Evolutionary conservation across 2,797 vertebrate species (phyloP), one percentile per base, ranked within the genome.

Genomic region (Chelon labrosus): DNA sequence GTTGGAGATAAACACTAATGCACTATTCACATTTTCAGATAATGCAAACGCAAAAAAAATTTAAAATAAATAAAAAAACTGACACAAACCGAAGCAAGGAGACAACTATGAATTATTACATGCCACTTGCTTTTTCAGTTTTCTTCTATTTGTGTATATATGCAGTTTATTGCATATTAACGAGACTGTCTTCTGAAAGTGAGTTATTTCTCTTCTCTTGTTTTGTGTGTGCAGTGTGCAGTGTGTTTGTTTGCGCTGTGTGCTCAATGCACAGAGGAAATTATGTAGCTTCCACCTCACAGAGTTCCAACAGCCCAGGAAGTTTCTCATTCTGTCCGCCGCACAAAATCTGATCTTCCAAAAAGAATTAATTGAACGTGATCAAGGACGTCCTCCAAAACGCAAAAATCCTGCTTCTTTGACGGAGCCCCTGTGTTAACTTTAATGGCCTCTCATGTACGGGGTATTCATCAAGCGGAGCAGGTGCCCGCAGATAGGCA

Each of bases 391-490:
- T 69, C 65, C 38, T 61, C 57, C 50, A 39, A 55, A 49, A 56
- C 19, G 46, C 68, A 1, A 80, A 66, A 56, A 10, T 54, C 65
- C 55, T 42, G 73, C 65, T 65, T 70, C 70, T 77, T 72, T 67
- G 88, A 89, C 72, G 77, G 79, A 73, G 56, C 54, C 20, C 80
- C 88, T 83, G 73, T 77, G 35, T 61, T 65, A 37, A 65, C 80
- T 84, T 88, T 91, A 93, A 92, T 86, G 86, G 83, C 55, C 75
- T 85, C 84, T 83, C 67, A 68, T 85, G 82, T 83, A 35, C 69
- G 73, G 85, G 70, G 85, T 81, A 90, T 92, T 87, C 89, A 90
- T 92, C 90, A 90, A 71, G 76, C 60, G 10, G 76, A 72, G 71
- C 80, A 72, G 80, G 85, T 86, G 90, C 91, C 83, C 82, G 84